phyloP scores from a whole-genome alignment of 64 coral and sea anemone species.

The Montipora efflorescens region DNA sequence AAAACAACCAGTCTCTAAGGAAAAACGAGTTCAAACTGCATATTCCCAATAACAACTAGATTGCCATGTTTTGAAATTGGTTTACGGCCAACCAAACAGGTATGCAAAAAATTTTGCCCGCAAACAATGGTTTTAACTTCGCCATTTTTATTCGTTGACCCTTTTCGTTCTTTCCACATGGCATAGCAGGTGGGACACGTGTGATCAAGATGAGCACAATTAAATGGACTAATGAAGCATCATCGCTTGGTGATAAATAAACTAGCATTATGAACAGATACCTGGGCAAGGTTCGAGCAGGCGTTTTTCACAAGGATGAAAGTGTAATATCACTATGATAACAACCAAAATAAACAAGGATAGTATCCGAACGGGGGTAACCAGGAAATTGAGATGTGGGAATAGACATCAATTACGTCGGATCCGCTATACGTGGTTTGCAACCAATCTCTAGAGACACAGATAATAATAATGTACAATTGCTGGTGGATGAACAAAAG shows the following conservation, averaged over 20 bases:
- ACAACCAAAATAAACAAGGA: background rate
- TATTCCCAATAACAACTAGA: background rate
- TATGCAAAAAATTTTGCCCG: background rate
- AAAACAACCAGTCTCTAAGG: background rate
- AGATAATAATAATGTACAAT: too few species aligned
- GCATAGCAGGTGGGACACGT: background rate
- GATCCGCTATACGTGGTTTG: too few species aligned
- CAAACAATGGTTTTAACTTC: background rate
- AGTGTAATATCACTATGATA: background rate
- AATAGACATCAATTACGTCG: too few species aligned
- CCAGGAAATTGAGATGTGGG: too few species aligned
- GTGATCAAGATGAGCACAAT: background rate
- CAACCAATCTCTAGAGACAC: too few species aligned
- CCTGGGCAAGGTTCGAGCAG: too few species aligned
- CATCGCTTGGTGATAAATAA: too few species aligned
- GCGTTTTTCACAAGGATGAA: background rate
- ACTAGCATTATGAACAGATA: too few species aligned
- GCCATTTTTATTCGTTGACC: background rate
- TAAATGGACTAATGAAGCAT: background rate
- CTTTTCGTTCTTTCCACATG: background rate
- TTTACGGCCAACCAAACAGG: background rate
- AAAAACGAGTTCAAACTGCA: background rate
- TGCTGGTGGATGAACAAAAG: too few species aligned
- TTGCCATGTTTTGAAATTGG: background rate
- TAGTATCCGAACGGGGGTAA: too few species aligned